Conservation (phyloP, 2,797 vertebrate species). For the Siniperca obscura region DNA sequence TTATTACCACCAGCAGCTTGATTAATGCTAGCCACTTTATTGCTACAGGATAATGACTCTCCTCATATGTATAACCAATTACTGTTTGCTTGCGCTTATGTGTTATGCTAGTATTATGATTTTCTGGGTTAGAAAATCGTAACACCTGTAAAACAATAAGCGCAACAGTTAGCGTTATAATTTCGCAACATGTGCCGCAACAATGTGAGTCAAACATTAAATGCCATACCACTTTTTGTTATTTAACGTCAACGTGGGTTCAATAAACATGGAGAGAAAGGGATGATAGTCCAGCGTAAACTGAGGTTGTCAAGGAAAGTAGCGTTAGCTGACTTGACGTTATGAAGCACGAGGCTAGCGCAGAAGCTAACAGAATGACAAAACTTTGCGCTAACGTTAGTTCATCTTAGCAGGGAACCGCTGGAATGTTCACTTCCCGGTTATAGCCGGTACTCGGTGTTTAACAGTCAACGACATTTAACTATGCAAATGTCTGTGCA, state of each 20-base stretch:
- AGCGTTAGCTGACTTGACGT: slow-evolving; percentile 40
- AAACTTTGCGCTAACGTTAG: slow-evolving; percentile 67
- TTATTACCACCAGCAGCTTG: neutral
- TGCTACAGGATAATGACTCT: neutral
- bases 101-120: slow-evolving; percentile 45
- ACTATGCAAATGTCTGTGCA: slow-evolving; percentile 17
- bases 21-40: neutral
- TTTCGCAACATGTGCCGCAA: neutral
- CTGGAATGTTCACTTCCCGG: neutral
- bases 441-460: neutral
- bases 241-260: neutral
- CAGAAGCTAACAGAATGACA: slow-evolving; percentile 71
- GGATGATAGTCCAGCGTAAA: slow-evolving; percentile 31
- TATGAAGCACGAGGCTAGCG: slow-evolving; percentile 75
- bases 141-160: slow-evolving; percentile 11
- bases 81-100: slow-evolving; percentile 31
- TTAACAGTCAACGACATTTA: neutral
- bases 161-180: neutral
- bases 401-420: slow-evolving; percentile 12
- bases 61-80: neutral
- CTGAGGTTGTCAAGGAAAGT: slow-evolving; percentile 64
- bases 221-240: neutral
- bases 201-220: fast-evolving
- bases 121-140: neutral
- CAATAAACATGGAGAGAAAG: slow-evolving; percentile 6